These are phyloP conservation scores for Neodiprion pinetum DNA, from an alignment of 1,140 invertebrate genomes.

Conservation along the genomic window DNA sequence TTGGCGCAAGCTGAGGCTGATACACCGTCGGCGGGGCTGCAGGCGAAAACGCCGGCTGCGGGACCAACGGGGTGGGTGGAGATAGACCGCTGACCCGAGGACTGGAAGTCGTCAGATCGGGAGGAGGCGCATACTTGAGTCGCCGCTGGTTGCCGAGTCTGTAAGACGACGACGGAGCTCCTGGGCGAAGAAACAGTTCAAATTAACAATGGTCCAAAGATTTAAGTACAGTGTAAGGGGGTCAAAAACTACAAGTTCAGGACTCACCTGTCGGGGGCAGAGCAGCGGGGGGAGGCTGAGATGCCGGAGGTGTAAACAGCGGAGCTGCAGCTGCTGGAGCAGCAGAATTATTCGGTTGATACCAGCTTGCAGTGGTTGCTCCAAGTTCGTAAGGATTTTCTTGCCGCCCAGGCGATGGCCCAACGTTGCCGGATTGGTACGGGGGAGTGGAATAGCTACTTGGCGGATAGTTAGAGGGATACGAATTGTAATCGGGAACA, in stretches of 20 bases:
- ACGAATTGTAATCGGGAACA: constrained; percentile 14
- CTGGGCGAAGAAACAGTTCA: constrained; percentile 31
- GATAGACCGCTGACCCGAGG: constrained; percentile 39
- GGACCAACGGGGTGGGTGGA: constrained; percentile 32
- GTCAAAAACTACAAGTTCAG: background rate
- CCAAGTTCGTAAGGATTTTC: constrained; percentile 27
- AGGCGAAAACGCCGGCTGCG: background rate
- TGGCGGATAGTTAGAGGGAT: constrained; percentile 24
- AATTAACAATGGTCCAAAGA: constrained; percentile 16
- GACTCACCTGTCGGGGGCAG: constrained; percentile 25
- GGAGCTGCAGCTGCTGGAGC: background rate
- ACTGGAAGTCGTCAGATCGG: constrained; percentile 46
- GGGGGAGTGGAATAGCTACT: background rate
- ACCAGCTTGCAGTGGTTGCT: background rate
- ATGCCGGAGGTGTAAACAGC: constrained; percentile 11
- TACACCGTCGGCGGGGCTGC: background rate
- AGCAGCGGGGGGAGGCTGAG: constrained; percentile 21
- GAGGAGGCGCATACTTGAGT: constrained; percentile 54
- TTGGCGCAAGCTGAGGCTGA: constrained; percentile 36
- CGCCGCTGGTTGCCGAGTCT: constrained; percentile 55
- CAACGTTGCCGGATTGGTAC: background rate
- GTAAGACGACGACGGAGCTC: constrained; percentile 43
- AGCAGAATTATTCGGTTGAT: too few relatives aligned
- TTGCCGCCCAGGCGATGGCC: constrained; percentile 25
- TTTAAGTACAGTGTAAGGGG: constrained; percentile 25